These are phyloP conservation scores for Scomberomorus guttatus DNA, from an alignment of 2,797 vertebrate genomes.

Conservation along the genomic window DNA sequence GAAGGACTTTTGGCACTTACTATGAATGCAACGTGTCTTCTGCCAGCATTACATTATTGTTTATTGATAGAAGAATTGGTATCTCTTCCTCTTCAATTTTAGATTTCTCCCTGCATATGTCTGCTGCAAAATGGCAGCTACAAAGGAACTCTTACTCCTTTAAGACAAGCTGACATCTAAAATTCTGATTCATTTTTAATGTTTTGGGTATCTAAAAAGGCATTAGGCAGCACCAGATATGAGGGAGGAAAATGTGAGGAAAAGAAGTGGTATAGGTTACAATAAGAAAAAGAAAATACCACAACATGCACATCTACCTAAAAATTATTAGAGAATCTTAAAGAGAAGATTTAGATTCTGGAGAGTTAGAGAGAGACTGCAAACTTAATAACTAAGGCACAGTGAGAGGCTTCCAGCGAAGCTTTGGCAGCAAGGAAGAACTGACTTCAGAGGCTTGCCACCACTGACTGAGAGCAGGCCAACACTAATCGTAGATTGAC, in stretches of 20 bases:
- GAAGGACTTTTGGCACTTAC: slow-evolving; percentile 15
- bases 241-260: neutral
- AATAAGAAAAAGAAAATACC: neutral
- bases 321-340: neutral
- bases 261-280: neutral
- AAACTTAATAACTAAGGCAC: slow-evolving; percentile 28
- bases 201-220: neutral
- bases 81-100: neutral
- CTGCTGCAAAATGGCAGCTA: neutral
- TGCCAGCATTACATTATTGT: neutral
- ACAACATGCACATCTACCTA: neutral
- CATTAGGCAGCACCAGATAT: neutral
- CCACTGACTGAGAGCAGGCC: slow-evolving; percentile 69
- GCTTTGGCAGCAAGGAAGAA: slow-evolving; percentile 53
- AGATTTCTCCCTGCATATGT: neutral
- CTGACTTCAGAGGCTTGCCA: slow-evolving; percentile 61
- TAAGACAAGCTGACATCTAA: neutral
- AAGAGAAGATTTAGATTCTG: neutral
- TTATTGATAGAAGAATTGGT: slow-evolving; percentile 6
- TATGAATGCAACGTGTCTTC: neutral
- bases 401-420: slow-evolving; percentile 57
- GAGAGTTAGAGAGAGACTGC: slow-evolving; percentile 8
- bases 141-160: neutral
- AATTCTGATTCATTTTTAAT: slow-evolving; percentile 8
- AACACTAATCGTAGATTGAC: slow-evolving; percentile 77